Evolutionary conservation across 2,888 invertebrate genomes (phyloP).

Genomic region (Amiota mariae): DNA sequence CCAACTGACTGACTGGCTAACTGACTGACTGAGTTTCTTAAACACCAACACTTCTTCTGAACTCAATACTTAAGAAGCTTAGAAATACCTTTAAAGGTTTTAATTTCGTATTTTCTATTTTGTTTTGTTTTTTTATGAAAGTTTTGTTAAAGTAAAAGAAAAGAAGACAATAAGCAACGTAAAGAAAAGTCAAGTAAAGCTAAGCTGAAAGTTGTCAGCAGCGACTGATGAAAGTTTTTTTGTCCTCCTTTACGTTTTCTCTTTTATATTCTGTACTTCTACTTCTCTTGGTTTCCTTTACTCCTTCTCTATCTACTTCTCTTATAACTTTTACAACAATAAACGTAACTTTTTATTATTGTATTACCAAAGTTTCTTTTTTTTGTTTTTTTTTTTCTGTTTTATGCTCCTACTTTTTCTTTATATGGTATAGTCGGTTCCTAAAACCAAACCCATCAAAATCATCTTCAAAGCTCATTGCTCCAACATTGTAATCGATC

Average conservation of each 20-base stretch:
- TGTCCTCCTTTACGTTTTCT: too few relatives aligned
- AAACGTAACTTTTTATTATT: conserved; percentile 26
- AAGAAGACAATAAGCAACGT: not conserved
- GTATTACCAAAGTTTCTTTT: conserved; percentile 21
- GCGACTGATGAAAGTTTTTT: conserved; percentile 18
- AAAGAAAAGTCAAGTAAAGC: not conserved
- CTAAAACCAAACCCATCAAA: too few relatives aligned
- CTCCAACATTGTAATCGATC: too few relatives aligned
- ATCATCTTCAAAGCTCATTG: too few relatives aligned
- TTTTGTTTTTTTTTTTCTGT: not conserved
- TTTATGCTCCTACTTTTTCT: not conserved
- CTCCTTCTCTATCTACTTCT: not conserved
- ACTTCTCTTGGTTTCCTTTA: too few relatives aligned
- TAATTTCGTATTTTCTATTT: not conserved
- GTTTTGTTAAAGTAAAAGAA: not conserved
- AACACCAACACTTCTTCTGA: too few relatives aligned
- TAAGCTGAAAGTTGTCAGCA: conserved; percentile 9
- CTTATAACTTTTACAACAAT: conserved; percentile 7
- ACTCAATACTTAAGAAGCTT: not conserved
- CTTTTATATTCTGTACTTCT: too few relatives aligned
- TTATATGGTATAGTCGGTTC: not conserved
- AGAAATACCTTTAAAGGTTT: conserved; percentile 13
- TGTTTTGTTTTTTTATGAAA: not conserved
- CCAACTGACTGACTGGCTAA: too few relatives aligned
- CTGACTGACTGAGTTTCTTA: too few relatives aligned